Conservation (phyloP, 2,113 vertebrate species). For the Tapirus terrestris region DNA sequence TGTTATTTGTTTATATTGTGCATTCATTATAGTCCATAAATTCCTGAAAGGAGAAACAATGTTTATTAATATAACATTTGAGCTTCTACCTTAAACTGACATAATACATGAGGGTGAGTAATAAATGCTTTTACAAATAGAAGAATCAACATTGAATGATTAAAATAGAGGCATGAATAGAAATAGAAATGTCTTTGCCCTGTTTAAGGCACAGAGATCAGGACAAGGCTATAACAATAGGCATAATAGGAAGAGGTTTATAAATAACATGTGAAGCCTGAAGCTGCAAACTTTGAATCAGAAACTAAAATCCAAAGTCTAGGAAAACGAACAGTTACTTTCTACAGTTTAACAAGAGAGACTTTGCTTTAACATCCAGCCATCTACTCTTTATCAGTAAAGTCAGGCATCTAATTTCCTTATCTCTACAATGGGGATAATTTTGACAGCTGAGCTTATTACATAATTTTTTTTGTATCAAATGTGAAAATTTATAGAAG, state of each 20-base stretch:
- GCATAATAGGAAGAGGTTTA: background rate
- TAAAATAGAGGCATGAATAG: background rate
- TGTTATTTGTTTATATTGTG: background rate
- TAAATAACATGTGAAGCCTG: background rate
- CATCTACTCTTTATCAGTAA: background rate
- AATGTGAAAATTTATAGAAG: background rate
- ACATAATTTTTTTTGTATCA: background rate
- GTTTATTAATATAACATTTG: background rate
- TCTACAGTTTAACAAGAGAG: background rate
- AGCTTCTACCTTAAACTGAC: background rate
- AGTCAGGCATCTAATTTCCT: background rate
- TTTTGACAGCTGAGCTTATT: background rate
- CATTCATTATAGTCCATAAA: background rate
- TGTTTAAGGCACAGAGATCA: background rate
- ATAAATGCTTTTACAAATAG: slow-evolving; percentile 8
- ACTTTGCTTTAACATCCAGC: background rate
- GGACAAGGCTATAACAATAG: background rate
- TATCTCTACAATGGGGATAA: background rate
- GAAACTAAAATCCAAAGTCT: slow-evolving; percentile 1
- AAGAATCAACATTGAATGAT: background rate
- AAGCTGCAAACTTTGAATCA: background rate
- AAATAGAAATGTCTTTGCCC: background rate
- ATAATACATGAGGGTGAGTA: background rate
- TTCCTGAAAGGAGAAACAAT: background rate
- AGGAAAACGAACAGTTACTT: background rate